Evolutionary conservation across 1,140 invertebrate genomes (phyloP).

Genomic region (Agraylea sexmaculata): DNA sequence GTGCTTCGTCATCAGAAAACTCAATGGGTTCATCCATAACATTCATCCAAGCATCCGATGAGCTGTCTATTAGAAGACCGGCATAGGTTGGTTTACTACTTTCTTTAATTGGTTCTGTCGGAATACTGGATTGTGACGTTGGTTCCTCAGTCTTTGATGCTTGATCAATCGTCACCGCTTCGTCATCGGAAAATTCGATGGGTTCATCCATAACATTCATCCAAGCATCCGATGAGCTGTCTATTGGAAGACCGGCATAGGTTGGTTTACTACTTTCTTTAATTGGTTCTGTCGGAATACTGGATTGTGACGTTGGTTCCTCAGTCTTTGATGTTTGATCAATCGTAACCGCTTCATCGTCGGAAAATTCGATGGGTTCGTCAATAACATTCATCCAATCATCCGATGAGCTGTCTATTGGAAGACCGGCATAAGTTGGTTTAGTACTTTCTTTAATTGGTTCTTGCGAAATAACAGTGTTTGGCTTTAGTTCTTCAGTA

Average conservation of each 20-base stretch:
- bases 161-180: constrained; percentile 34
- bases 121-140: too few relatives aligned
- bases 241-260: constrained; percentile 31
- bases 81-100: too few relatives aligned
- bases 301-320: neutral
- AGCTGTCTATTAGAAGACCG: too few relatives aligned
- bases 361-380: constrained; percentile 33
- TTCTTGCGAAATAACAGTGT: neutral
- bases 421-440: constrained; percentile 29
- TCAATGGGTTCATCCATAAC: too few relatives aligned
- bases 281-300: constrained; percentile 22
- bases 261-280: constrained; percentile 29
- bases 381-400: constrained; percentile 41
- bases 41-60: too few relatives aligned
- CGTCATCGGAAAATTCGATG: constrained; percentile 18
- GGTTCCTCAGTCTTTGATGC: too few relatives aligned
- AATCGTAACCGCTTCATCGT: constrained; percentile 24
- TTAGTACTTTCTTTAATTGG: neutral
- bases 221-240: constrained; percentile 36
- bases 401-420: constrained; percentile 35
- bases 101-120: too few relatives aligned
- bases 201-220: constrained; percentile 20
- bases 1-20: too few relatives aligned
- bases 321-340: neutral
- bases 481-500: neutral